These are phyloP conservation scores for Notolepis coatsorum DNA, from an alignment of 2,797 vertebrate species.

Conservation along the genomic window DNA sequence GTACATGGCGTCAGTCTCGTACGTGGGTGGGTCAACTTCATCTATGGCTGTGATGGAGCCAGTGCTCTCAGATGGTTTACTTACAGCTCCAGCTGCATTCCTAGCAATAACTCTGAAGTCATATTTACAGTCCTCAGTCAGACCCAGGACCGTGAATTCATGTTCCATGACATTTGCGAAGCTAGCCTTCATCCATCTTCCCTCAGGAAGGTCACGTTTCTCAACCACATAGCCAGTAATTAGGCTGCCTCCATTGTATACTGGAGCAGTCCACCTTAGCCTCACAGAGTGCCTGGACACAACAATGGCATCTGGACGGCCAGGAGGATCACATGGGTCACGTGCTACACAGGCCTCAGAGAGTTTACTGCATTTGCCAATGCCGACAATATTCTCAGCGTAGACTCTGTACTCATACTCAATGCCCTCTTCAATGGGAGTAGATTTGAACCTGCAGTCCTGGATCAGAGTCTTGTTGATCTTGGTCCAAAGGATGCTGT, in stretches of 20 bases:
- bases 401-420: slow-evolving; percentile 97
- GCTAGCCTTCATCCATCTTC: slow-evolving; percentile 99
- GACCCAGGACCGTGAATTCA: slow-evolving; percentile 92
- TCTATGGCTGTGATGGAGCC: slow-evolving; percentile 96
- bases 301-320: slow-evolving; percentile 90
- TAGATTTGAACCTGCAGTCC: slow-evolving; percentile 93
- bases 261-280: slow-evolving; percentile 92
- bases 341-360: slow-evolving; percentile 95
- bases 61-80: slow-evolving; percentile 95
- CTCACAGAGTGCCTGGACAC: slow-evolving; percentile 94
- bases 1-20: slow-evolving; percentile 94
- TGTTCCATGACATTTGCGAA: slow-evolving; percentile 94
- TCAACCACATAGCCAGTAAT: slow-evolving; percentile 96
- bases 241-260: slow-evolving; percentile 94
- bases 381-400: slow-evolving; percentile 98
- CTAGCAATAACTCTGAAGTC: slow-evolving; percentile 98
- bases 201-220: slow-evolving; percentile 96
- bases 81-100: slow-evolving; percentile 94
- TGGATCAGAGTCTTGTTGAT: slow-evolving; percentile 96
- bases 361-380: slow-evolving; percentile 94
- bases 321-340: slow-evolving; percentile 97
- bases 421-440: slow-evolving; percentile 96
- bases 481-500: slow-evolving; percentile 98
- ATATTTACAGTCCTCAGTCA: slow-evolving; percentile 94
- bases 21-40: slow-evolving; percentile 94